Conservation (phyloP, 2,113 vertebrate genomes). For the Microcebus murinus region DNA sequence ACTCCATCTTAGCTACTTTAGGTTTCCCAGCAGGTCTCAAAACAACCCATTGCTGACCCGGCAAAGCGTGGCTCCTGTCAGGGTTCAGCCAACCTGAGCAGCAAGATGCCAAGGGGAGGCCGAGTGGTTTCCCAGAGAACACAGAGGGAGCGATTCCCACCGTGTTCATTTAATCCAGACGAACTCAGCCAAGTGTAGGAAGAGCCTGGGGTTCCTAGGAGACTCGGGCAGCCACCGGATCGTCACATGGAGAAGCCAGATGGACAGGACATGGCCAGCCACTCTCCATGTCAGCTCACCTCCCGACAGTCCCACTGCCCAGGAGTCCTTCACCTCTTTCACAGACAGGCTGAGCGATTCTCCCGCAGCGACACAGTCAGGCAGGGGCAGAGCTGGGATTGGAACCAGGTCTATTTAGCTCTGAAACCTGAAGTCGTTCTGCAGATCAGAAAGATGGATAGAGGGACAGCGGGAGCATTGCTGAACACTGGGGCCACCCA, state of each 20-base stretch:
- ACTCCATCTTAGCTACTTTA: neutral
- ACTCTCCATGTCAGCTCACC: neutral
- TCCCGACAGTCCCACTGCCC: neutral
- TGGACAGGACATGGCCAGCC: too few relatives aligned
- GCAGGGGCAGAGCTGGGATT: neutral
- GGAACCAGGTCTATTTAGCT: neutral
- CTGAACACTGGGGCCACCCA: neutral
- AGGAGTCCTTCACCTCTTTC: neutral
- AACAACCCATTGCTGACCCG: neutral
- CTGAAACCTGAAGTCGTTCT: neutral
- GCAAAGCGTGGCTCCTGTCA: neutral
- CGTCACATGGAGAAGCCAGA: accelerated
- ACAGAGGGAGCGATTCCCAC: neutral
- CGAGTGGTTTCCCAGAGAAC: neutral
- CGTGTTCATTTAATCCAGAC: neutral
- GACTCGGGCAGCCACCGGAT: neutral
- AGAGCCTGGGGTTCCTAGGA: neutral
- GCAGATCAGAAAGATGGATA: neutral
- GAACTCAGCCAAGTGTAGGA: too few relatives aligned
- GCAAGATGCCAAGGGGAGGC: neutral
- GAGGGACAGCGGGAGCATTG: too few relatives aligned
- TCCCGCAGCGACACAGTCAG: neutral
- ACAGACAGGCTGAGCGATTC: neutral
- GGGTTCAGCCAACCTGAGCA: neutral
- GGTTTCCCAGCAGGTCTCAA: neutral